Base-by-base conservation (phyloP, 2,113 vertebrate species). In the Phrynosoma blainvillii region DNA sequence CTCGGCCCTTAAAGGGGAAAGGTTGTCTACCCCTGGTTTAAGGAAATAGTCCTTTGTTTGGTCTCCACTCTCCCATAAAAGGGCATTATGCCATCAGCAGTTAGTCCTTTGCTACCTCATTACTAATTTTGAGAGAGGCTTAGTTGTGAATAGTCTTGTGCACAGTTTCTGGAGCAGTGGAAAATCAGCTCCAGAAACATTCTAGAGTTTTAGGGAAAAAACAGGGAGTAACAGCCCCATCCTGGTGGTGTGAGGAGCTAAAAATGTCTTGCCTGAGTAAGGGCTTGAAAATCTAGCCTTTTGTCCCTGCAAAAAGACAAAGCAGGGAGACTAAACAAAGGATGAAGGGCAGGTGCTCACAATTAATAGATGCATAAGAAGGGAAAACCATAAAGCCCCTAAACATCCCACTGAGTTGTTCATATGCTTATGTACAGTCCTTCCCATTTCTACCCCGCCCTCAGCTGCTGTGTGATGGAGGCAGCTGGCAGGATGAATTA, bases 401-500 rank as follows among this genome's bases (percentile, higher is more conserved):
- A 0, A 79, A 87, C 87, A 84, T 87, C 95, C 95, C 92, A 91
- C 93, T 90, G 94, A 32, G 90, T 56, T 93, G 87, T 92, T 95
- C 94, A 91, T 95, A 91, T 94, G 93, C 90, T 94, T 89, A 90
- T 88, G 54, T 82, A 85, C 91, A 93, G 88, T 84, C 84, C 91
- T 93, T 80, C 82, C 62, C 12, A 0, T 90, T 84, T 23, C n/a
- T 4, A 4, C 66, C 42, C 18, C 93, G 2, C 87, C 80, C 85
- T 92, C 91, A 82, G 89, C 93, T 90, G 91, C 30, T 88, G 83
- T 0, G 4, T 94, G 90, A 87, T 62, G 2, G 84, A 79, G 54
- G 12, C 81, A 92, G 88, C 92, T 96, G 96, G 93, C 95, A 95
- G 91, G 89, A 95, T 96, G 96, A 96, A 74, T 95, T 92, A 96